phyloP scores from a whole-genome alignment of 2,888 invertebrate genomes.

The Drosophila fulvimacula region DNA sequence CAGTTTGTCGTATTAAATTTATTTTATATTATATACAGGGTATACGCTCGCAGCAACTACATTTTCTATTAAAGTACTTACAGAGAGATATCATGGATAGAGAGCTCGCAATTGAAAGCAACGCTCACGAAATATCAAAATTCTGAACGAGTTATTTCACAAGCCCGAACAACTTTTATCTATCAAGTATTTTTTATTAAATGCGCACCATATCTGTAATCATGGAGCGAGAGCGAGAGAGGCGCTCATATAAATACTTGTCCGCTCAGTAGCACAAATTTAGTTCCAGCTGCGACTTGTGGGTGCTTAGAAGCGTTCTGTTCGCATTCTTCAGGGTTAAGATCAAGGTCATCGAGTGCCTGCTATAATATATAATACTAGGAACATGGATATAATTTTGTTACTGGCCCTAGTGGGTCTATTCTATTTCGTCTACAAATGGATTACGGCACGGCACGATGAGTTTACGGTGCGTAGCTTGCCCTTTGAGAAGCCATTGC shows the following conservation, averaged over 20 bases:
- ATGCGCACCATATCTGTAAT: neutral
- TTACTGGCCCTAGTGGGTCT: slow-evolving; percentile 35
- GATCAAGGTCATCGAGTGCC: neutral
- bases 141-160: neutral
- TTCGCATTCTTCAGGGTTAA: neutral
- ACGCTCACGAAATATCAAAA: slow-evolving; percentile 1
- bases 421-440: slow-evolving; percentile 59
- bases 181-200: neutral
- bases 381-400: slow-evolving; percentile 29
- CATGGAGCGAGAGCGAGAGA: slow-evolving; percentile 2
- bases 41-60: neutral
- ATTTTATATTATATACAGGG: neutral
- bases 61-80: too few relatives aligned
- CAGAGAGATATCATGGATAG: neutral
- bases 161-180: slow-evolving; percentile 10
- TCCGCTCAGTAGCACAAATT: neutral
- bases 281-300: slow-evolving; percentile 8
- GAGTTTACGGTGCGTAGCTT: slow-evolving; percentile 67
- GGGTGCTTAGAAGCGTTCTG: neutral
- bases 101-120: neutral
- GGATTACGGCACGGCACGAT: slow-evolving; percentile 56
- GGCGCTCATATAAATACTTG: slow-evolving; percentile 14
- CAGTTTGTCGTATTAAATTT: too few relatives aligned
- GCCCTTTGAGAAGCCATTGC: slow-evolving; percentile 67
- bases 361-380: neutral